Evolutionary conservation across 2,888 invertebrate species (phyloP).

Genomic region (Galerucella calmariensis): DNA sequence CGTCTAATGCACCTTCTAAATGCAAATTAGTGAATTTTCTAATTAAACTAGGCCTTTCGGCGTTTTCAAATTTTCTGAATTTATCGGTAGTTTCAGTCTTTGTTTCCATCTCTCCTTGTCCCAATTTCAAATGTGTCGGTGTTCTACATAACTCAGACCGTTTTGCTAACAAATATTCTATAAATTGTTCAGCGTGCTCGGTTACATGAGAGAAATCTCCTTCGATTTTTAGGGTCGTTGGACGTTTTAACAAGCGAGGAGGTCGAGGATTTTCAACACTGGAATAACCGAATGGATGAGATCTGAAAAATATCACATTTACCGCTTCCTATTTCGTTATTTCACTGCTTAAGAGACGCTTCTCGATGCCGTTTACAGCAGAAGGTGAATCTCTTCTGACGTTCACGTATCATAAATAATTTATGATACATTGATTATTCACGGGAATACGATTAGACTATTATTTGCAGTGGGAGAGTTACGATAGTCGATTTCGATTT

Average conservation of each 20-base stretch:
- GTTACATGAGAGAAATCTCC: constrained; percentile 65
- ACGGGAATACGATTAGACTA: constrained; percentile 38
- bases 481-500: constrained; percentile 19
- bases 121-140: constrained; percentile 59
- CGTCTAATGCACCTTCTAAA: constrained; percentile 65
- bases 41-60: constrained; percentile 63
- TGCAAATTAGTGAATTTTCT: constrained; percentile 65
- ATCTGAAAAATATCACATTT: constrained; percentile 10
- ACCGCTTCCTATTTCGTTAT: no score
- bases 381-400: constrained; percentile 53
- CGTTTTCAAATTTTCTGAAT: constrained; percentile 65
- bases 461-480: constrained; percentile 34
- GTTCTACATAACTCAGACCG: constrained; percentile 64
- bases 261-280: background rate
- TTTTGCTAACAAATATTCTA: constrained; percentile 64
- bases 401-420: constrained; percentile 57
- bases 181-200: constrained; percentile 67
- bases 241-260: constrained; percentile 54
- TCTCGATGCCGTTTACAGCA: constrained; percentile 52
- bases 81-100: constrained; percentile 67
- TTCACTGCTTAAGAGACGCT: background rate
- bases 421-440: constrained; percentile 56
- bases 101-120: constrained; percentile 62
- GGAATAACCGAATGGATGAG: background rate
- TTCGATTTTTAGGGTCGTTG: constrained; percentile 66